Base-by-base conservation (phyloP, 2,113 vertebrate genomes). In the Herpetotheres cachinnans region DNA sequence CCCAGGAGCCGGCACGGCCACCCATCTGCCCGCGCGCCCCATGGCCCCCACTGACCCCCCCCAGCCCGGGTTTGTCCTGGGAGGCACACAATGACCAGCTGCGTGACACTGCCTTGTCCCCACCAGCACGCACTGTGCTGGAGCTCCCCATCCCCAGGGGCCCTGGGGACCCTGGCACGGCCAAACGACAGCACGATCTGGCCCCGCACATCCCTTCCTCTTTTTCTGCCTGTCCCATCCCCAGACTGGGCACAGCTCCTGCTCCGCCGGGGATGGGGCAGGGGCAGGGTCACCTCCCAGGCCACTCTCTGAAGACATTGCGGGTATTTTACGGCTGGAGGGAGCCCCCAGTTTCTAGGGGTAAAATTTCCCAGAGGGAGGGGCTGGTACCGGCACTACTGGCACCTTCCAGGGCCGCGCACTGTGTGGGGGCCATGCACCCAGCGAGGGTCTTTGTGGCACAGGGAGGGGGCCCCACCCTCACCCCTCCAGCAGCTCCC, bases 401-500 rank as follows among this genome's bases (percentile, higher is more conserved):
- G 0, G 42, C 65, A 11, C 19, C 26, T 10, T 26, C 56, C 1
- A 6, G 73, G 22, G 8, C 32, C 3, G 2, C 11, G 61, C 34
- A 9, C 6, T 6, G 3, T 1, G 3, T 1, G 2, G 44, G 46
- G 49, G 13, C 66, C 42, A 6, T 11, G 1, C 21, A 2, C 3
- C 40, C 82, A 69, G 15, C 0, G 2, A 40, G 47, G 8, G 3
- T 56, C 61, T 55, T 6, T 1, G 4, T 5, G 3, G 50, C 29
- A 4, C 0, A 1, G 47, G n/a, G 38, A 66, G 54, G 47, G n/a
- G 21, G 15, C 12, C 25, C 25, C 58, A 24, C 54, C 62, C 10
- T 54, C 2, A 2, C 9, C 25, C 56, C 42, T 11, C 36, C 72
- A 46, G 19, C 30, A 61, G 17, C 76, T 67, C 59, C 62, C 12